Percentiles rank a stretch among this genome's conserved stretches.
These are phyloP conservation scores for Campopleginae sp. DNA, from an alignment of 2,888 invertebrate species.

Conservation along the genomic window DNA sequence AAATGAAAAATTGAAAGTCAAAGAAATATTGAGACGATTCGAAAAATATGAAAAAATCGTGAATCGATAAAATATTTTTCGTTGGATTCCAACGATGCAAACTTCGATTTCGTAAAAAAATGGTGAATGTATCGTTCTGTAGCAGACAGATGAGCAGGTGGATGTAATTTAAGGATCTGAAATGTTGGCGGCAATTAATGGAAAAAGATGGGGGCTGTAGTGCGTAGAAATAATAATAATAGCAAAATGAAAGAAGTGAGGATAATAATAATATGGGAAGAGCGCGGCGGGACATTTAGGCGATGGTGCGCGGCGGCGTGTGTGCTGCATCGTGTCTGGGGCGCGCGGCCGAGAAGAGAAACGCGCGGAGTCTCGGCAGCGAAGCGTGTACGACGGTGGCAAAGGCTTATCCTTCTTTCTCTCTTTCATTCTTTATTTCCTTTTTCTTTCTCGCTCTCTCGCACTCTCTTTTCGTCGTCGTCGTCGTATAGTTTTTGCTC, in stretches of 20 bases:
- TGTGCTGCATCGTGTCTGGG: constrained; percentile 30
- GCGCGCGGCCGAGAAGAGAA: constrained; percentile 38
- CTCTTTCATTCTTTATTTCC: constrained; percentile 17
- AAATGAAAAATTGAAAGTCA: too few relatives aligned
- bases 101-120: too few relatives aligned
- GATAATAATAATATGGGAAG: constrained; percentile 15
- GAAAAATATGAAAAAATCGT: too few relatives aligned
- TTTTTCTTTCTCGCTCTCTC: constrained; percentile 21
- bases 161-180: background rate
- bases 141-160: background rate
- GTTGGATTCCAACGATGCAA: too few relatives aligned
- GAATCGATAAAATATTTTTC: too few relatives aligned
- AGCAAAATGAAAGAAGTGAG: background rate
- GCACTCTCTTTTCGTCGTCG: constrained; percentile 47
- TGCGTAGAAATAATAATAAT: constrained; percentile 26
- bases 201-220: constrained; percentile 1
- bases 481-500: constrained; percentile 62
- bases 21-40: too few relatives aligned
- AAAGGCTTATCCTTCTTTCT: constrained; percentile 47
- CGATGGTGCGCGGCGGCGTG: constrained; percentile 32
- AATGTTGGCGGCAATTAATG: background rate
- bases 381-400: constrained; percentile 46
- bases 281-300: constrained; percentile 7
- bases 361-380: constrained; percentile 36
- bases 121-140: too few relatives aligned